Evolutionary conservation across 2,113 vertebrate genomes (phyloP).

Genomic region (Neodontobutis hainanensis): DNA sequence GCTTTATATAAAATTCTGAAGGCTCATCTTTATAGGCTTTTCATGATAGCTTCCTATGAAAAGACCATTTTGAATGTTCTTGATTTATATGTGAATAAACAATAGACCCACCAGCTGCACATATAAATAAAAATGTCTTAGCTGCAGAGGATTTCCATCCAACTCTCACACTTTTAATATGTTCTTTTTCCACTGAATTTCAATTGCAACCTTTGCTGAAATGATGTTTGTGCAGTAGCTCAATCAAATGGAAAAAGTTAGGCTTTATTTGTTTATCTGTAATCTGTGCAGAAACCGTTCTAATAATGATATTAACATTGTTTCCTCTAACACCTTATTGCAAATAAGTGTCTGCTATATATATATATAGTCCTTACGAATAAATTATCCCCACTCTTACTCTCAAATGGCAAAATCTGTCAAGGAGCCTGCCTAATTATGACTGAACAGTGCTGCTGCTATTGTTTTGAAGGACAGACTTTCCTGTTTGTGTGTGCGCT

Average conservation of each 20-base stretch:
- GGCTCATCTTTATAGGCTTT: neutral
- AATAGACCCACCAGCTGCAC: no score
- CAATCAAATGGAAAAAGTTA: no score
- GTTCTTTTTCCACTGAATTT: no score
- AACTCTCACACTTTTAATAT: no score
- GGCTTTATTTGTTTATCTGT: no score
- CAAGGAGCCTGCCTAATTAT: slow-evolving; percentile 44
- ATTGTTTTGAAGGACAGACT: slow-evolving; percentile 46
- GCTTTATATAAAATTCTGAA: neutral
- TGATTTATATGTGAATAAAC: neutral
- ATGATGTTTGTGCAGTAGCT: no score
- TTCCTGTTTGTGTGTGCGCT: slow-evolving; percentile 18
- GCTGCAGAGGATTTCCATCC: no score
- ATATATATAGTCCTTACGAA: neutral
- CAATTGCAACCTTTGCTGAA: no score
- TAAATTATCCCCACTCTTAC: slow-evolving; percentile 38
- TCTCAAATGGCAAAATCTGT: slow-evolving; percentile 37
- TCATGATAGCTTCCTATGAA: neutral
- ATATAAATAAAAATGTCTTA: no score
- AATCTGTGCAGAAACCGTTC: no score
- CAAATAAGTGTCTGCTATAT: neutral
- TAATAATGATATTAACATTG: no score
- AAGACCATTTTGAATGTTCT: no score
- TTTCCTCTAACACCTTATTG: neutral
- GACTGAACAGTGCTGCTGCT: slow-evolving; percentile 54